Evolutionary conservation across 1,140 invertebrate species (phyloP), one percentile per base, ranked within the genome.

Genomic region (Ceratosolen solmsi): DNA sequence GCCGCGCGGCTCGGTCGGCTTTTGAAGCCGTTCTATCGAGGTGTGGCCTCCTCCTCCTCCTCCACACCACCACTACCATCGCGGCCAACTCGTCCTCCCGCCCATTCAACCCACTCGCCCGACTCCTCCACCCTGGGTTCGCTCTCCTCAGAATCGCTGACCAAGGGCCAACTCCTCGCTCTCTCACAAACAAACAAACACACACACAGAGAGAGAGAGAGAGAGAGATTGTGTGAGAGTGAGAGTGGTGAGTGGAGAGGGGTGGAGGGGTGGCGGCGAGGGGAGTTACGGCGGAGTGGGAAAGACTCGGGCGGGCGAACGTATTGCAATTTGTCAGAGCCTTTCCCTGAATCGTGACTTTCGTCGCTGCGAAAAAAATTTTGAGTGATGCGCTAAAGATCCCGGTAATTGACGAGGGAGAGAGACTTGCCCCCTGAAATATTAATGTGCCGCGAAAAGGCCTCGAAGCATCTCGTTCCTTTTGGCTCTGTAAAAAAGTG

Each of bases 351-450:
- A 68, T 38, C 33, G 8, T 4, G 33, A 38, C 22, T 20, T 68
- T 33, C 63, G 22, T 8, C 33, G 63, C 15, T 68, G 13, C 27
- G 9, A 22, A 54, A 68, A 68, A 68, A 68, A 38, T 9, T 68
- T 22, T 68, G 63, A 68, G 17, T 68, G 63, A 68, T 68, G 30
- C 63, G 17, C 22, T 68, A 38, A 38, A 68, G 63, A 68, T 68
- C 63, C 63, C 38, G 8, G 63, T 68, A 38, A 68, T 68, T 68
- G 27, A 68, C 20, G 17, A 68, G 63, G 22, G 33, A 30, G 60
- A 63, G 30, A 63, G 60, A 20, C 27, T 63, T 33, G 30, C 22
- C 63, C 63, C 63, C 33, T 38, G 63, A 38, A 38, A n/a, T 20
- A 36, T 38, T 68, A 68, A 68, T n/a, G 63, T 68, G 15, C 63